These are phyloP conservation scores for Acanthosoma haemorrhoidale DNA, from an alignment of 2,888 invertebrate species.

Conservation along the genomic window DNA sequence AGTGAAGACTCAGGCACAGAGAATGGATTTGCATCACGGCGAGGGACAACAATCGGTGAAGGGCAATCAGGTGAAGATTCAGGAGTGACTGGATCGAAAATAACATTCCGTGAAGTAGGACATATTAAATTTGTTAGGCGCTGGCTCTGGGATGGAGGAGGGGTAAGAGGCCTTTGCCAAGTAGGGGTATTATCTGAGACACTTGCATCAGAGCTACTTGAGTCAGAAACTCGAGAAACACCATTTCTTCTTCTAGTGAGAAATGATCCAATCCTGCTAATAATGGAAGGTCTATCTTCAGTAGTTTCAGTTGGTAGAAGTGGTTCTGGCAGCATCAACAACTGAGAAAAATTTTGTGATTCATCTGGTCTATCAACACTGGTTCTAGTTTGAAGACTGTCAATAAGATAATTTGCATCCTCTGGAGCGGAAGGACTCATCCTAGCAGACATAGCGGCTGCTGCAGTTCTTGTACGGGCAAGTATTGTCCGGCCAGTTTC, in stretches of 20 bases:
- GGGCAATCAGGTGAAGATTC: neutral
- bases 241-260: conserved; percentile 14
- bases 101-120: conserved; percentile 7
- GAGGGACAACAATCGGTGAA: neutral
- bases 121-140: conserved; percentile 16
- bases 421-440: conserved; percentile 37
- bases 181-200: conserved; percentile 11
- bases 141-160: conserved; percentile 21
- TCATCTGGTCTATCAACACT: neutral
- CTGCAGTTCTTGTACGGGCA: conserved; percentile 27
- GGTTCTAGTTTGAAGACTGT: conserved; percentile 24
- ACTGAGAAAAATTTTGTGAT: neutral
- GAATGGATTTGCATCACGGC: neutral
- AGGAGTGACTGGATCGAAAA: conserved; percentile 16
- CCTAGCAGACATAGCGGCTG: conserved; percentile 27
- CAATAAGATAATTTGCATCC: conserved; percentile 32
- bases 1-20: neutral
- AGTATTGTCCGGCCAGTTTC: conserved; percentile 34
- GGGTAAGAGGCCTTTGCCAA: conserved; percentile 25
- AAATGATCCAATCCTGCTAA: conserved; percentile 16
- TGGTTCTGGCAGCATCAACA: conserved; percentile 16
- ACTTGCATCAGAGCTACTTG: conserved; percentile 22
- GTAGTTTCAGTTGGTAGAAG: conserved; percentile 6
- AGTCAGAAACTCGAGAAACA: conserved; percentile 13
- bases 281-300: conserved; percentile 19